Evolutionary conservation across 2,797 vertebrate species (phyloP).

Genomic region (Nasua narica): DNA sequence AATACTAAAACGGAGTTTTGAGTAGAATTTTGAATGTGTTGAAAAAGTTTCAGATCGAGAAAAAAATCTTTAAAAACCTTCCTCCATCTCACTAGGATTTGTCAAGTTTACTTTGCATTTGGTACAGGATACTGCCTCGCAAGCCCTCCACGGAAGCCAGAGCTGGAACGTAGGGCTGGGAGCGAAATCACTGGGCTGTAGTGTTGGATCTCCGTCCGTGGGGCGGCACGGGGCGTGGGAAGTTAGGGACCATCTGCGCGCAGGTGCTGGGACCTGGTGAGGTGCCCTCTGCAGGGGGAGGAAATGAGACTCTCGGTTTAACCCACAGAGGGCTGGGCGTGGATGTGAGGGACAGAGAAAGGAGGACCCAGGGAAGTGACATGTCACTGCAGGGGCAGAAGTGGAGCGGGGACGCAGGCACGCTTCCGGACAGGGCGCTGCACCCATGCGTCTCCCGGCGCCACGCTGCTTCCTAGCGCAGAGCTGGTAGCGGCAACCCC

Average conservation of each 20-base stretch:
- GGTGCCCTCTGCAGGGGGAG: background rate
- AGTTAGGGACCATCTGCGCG: background rate
- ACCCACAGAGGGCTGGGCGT: background rate
- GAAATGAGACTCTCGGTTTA: background rate
- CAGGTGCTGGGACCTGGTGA: background rate
- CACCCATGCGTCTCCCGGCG: too few species aligned
- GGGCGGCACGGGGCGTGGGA: fast-evolving
- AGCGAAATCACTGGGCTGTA: background rate
- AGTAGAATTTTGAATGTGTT: conserved; percentile 19
- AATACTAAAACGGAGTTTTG: background rate
- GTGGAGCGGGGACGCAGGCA: background rate
- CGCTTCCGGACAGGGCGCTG: too few species aligned
- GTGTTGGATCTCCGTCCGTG: fast-evolving
- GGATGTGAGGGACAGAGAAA: background rate
- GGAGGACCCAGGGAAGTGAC: background rate
- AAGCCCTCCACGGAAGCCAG: background rate
- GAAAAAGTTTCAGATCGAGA: background rate
- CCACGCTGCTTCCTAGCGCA: background rate
- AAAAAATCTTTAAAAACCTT: background rate
- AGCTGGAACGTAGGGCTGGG: background rate
- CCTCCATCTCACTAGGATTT: background rate
- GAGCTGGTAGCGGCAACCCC: background rate
- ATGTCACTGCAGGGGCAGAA: background rate
- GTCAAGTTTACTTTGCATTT: background rate
- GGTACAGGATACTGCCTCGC: background rate